Conservation (phyloP, 2,797 vertebrate genomes). For the Poeciliopsis turneri region DNA sequence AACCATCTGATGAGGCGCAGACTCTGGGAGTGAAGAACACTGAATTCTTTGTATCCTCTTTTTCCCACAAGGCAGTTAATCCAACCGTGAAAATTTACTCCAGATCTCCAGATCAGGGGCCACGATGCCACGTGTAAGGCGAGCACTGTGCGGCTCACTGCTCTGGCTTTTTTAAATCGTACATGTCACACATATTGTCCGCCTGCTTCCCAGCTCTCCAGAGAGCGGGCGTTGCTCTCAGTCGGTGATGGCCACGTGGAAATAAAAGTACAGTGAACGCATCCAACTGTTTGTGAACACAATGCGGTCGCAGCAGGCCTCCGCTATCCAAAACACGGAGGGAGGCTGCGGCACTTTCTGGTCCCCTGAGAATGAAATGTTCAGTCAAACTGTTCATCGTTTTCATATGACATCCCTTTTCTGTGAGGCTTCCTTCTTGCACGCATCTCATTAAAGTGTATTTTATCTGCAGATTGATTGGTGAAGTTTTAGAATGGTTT, state of each 20-base stretch:
- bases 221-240: conserved; percentile 37
- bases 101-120: not conserved
- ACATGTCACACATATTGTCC: not conserved
- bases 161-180: not conserved
- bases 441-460: not conserved
- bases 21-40: conserved; percentile 26
- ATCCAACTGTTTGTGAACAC: conserved; percentile 44
- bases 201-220: conserved; percentile 15
- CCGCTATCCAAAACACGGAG: conserved; percentile 35
- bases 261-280: conserved; percentile 26
- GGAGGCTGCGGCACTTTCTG: conserved; percentile 15
- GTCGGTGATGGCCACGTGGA: conserved; percentile 20
- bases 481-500: not conserved
- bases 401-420: not conserved
- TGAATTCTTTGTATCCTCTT: conserved; percentile 6
- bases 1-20: conserved; percentile 53
- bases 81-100: conserved; percentile 15
- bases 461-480: not conserved
- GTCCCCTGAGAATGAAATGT: conserved; percentile 25
- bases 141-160: not conserved
- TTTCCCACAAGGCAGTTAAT: conserved; percentile 22
- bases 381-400: not conserved
- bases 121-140: not conserved
- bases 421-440: not conserved
- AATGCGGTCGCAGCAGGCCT: conserved; percentile 36